Evolutionary conservation across 2,888 invertebrate species (phyloP), one percentile per base, ranked within the genome.

Genomic region (Drosophila demipolita): DNA sequence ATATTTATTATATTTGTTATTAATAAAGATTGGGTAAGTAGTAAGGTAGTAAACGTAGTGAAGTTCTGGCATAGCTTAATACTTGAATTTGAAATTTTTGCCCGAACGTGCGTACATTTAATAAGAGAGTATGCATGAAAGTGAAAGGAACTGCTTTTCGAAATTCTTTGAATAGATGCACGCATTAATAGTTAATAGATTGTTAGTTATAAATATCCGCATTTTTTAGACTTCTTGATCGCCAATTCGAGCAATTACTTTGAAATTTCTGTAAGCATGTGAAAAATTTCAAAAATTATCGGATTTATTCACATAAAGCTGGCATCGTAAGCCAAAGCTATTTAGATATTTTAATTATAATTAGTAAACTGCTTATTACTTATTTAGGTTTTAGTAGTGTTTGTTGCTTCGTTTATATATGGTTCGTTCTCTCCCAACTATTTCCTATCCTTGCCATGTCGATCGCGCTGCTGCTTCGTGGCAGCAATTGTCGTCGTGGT

Each of bases 391-490:
- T 80, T 61, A 73, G 70, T 67, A 58, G 52, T 65, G 38, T 69
- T 90, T 75, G 78, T 83, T 87, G 75, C 68, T 73, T 78, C 76
- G 76, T 66, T 64, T 26, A 38, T 70, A 48, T 23, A 57, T 40
- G 52, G 62, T 53, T 59, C 48, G 32, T 40, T 29, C 52, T n/a
- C 48, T 63, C 2, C 36, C 15, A 32, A 52, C 65, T 80, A 91
- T 69, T 92, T 91, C 35, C 90, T 79, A 73, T 92, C 92, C 75
- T 91, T 87, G 81, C 83, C 91, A 75, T 83, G 83, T 53, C 91
- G 85, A 64, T 89, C 87, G 23, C 84, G 68, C 58, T 82, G 87
- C 54, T 91, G 84, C 36, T 87, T 81, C 42, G 83, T 74, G 48
- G 80, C 82, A 53, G 87, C 79, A 38, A 89, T 91, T 17, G 85